Evolutionary conservation across 2,888 invertebrate genomes (phyloP), one percentile per base, ranked within the genome.

Genomic region (Hirtodrosophila cameraria): DNA sequence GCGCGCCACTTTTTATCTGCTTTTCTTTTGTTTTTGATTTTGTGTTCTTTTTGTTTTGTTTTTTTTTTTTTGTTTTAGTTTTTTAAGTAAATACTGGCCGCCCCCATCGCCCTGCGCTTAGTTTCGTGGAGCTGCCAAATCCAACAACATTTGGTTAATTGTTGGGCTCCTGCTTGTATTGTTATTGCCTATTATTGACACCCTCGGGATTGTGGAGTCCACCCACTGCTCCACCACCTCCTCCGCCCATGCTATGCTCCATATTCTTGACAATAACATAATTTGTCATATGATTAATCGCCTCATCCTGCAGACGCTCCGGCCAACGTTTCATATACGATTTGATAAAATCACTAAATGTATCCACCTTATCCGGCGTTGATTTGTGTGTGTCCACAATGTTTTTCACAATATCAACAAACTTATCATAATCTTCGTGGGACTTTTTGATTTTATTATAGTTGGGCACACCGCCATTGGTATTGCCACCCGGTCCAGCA

Each of bases 331-430:
- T 86, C 78, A 90, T 86, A 35, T 90, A 90, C 41, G 90, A 90
- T 75, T 90, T 90, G 11, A 90, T 84, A 36, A 90, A 90, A 67
- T 90, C 90, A 30, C 89, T 88, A 61, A 90, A 90, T 9, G 90
- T 89, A 61, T 90, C 90, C 33, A 90, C 88, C 52, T 90, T 90
- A 31, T 90, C 90, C 7, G 90, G 90, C 9, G 89, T 88, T 39
- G 72, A 85, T 74, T 90, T 90, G 55, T 90, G 90, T 52, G 87
- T 89, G 67, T 90, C 90, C 36, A 90, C 90, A 72, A 90, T 90
- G 60, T 90, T 90, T 73, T 90, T 90, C n/a, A 90, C 90, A 79
- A 90, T 90, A 64, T 90, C 90, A 41, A 90, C 90, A 46, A 90
- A 87, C 55, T 90, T 90, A 36, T 90, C 90, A 42, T 90, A 90